A percentile compares a stretch with the other conserved stretches of the same genome.
These are phyloP conservation scores for Rhinolophus ferrumequinum DNA, from an alignment of 2,113 vertebrate species.

Conservation along the genomic window DNA sequence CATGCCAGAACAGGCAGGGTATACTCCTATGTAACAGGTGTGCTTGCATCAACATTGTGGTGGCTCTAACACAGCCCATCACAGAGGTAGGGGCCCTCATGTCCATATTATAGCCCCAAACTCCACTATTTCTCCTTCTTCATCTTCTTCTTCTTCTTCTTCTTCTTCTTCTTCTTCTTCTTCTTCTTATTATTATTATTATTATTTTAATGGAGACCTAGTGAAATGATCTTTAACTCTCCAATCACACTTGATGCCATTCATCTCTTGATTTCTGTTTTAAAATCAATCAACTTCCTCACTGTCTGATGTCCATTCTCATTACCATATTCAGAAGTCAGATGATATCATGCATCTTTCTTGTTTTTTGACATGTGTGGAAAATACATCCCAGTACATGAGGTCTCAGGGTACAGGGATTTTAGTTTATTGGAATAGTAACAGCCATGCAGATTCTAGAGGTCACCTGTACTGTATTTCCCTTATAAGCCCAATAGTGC, in stretches of 20 bases:
- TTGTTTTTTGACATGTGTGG: slow-evolving; percentile 17
- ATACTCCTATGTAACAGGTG: no score
- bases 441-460: not conserved
- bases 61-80: not conserved
- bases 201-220: not conserved
- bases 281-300: not conserved
- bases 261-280: not conserved
- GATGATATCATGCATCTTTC: not conserved
- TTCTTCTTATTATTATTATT: not conserved
- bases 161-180: no score
- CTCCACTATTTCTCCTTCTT: not conserved
- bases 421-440: not conserved
- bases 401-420: not conserved
- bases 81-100: not conserved
- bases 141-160: no score
- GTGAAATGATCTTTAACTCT: not conserved
- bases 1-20: not conserved
- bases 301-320: not conserved
- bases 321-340: not conserved
- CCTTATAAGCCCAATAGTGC: not conserved
- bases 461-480: not conserved
- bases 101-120: not conserved
- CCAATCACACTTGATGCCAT: not conserved
- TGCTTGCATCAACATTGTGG: accelerated
- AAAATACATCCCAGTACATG: not conserved